Evolutionary conservation across 2,113 vertebrate species (phyloP).

Genomic region (Phaethon lepturus): DNA sequence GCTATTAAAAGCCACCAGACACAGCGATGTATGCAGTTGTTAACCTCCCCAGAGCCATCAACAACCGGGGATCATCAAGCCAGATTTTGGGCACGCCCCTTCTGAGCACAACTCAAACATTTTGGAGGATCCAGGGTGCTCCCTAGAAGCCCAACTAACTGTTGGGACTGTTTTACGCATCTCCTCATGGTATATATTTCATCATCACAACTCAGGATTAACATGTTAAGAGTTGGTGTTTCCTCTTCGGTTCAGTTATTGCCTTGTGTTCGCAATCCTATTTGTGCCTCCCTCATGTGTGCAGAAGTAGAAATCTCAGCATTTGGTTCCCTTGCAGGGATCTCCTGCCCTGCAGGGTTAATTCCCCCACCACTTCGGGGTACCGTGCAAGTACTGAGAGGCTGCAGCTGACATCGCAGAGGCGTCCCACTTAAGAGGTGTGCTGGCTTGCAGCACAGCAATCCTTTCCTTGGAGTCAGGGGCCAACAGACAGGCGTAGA

Average conservation of each 20-base stretch:
- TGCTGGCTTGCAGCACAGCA: background rate
- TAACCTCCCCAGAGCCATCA: background rate
- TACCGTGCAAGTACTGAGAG: background rate
- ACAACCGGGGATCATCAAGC: background rate
- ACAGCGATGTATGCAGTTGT: background rate
- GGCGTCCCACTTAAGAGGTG: background rate
- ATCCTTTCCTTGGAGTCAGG: accelerated
- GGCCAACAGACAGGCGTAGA: background rate
- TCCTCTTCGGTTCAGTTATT: background rate
- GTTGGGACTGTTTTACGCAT: background rate
- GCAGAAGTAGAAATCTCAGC: background rate
- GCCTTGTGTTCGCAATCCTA: background rate
- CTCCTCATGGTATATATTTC: background rate
- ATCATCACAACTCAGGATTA: background rate
- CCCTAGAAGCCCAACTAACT: background rate
- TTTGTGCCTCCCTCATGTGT: background rate
- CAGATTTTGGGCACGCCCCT: background rate
- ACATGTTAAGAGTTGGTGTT: background rate
- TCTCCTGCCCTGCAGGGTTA: background rate
- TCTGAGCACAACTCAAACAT: background rate
- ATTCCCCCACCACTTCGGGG: background rate
- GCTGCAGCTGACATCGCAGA: background rate
- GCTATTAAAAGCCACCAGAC: background rate
- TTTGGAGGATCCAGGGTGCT: background rate
- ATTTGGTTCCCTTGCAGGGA: background rate